Evolutionary conservation across 2,888 invertebrate species (phyloP).

Genomic region (Geotrupes spiniger): DNA sequence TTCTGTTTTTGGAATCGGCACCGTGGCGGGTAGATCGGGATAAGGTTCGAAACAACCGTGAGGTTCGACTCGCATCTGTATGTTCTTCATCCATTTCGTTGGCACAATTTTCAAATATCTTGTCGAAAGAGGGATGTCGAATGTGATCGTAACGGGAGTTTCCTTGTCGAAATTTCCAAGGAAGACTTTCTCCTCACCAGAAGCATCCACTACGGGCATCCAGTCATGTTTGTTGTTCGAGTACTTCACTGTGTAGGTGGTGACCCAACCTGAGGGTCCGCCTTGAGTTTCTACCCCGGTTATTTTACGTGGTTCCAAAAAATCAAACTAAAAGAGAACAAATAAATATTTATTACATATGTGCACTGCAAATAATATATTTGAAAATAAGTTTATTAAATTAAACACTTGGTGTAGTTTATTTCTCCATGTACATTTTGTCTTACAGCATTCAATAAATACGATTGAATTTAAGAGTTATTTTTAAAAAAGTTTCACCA

Average conservation of each 20-base stretch:
- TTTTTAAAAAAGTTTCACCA: too few species aligned
- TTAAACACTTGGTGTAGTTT: slow-evolving; percentile 2
- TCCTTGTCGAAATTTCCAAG: slow-evolving; percentile 69
- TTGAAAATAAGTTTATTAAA: slow-evolving; percentile 32
- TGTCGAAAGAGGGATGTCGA: slow-evolving; percentile 70
- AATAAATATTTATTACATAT: too few species aligned
- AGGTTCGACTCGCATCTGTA: slow-evolving; percentile 74
- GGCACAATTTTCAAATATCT: slow-evolving; percentile 71
- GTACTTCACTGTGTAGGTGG: slow-evolving; percentile 69
- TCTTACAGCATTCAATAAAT: background rate
- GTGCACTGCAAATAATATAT: too few species aligned
- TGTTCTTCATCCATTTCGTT: slow-evolving; percentile 66
- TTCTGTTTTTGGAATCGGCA: background rate
- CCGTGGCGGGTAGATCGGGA: slow-evolving; percentile 46
- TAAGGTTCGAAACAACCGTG: slow-evolving; percentile 77
- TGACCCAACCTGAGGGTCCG: slow-evolving; percentile 70
- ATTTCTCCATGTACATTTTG: too few species aligned
- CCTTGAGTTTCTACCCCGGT: slow-evolving; percentile 77
- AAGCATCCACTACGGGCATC: slow-evolving; percentile 63
- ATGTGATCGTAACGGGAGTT: slow-evolving; percentile 61
- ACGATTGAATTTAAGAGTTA: too few species aligned
- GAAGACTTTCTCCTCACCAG: slow-evolving; percentile 60
- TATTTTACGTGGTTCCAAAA: slow-evolving; percentile 69
- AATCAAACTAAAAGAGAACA: slow-evolving; percentile 64
- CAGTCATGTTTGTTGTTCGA: slow-evolving; percentile 69